Base-by-base conservation (phyloP, 2,888 invertebrate species). In the Sphinx pinastri region DNA sequence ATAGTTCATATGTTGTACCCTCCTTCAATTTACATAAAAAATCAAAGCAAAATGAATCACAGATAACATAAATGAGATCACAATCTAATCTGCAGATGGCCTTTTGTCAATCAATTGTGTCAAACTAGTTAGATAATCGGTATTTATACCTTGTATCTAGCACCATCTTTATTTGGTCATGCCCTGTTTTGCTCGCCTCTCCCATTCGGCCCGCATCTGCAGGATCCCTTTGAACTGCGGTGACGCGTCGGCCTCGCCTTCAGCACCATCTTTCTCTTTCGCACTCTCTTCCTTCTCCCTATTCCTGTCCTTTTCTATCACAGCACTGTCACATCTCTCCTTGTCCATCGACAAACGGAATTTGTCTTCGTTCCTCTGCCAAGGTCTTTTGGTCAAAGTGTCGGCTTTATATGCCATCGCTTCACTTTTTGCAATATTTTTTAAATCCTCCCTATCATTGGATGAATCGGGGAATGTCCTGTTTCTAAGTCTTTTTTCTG, bases 151-250 rank as follows among this genome's bases (percentile, higher is more conserved):
- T 88, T 85, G 84, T 83, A 85, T 86, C 82, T 92, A 93, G 93
- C 93, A 93, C 93, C 92, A 83, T 74, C 80, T 85, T 88, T 90
- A 94, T 91, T 95, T 95, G 91, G 95, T 95, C 92, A 95, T 95
- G 79, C 95, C 96, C 88, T 96, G 96, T 88, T 96, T 96, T 54
- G 96, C 96, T 77, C 97, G 93, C 79, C 96, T 95, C 86, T 97
- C 97, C 97, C 97, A 97, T 83, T 97, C 96, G 8, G 97, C 97
- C 71, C 96, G 94, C 82, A 96, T 95, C 82, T 97, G 96, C 84
- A 96, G 95, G 75, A 97, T 97, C 72, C 96, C 96, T 82, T 96
- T 96, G 80, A 96, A 96, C 82, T 95, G 94, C 59, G 95, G 95
- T 73, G 93, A 88, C 66, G 88, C 91, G 71, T 91, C 93, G 11